These are phyloP conservation scores for Platorchestia sp. DNA, from an alignment of 1,140 invertebrate genomes.

Conservation along the genomic window DNA sequence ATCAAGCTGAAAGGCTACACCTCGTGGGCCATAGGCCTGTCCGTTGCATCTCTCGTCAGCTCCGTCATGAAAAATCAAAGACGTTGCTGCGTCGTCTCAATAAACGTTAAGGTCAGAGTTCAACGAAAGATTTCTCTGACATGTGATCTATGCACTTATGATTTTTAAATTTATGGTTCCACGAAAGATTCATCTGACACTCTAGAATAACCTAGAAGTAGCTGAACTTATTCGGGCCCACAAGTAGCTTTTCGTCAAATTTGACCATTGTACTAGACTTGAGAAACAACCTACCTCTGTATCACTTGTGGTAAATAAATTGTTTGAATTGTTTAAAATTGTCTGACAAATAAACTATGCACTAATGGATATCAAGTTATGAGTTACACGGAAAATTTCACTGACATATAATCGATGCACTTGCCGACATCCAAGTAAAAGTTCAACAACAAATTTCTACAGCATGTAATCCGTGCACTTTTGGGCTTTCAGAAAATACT, in stretches of 20 bases:
- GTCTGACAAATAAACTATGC: neutral
- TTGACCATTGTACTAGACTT: too few species aligned
- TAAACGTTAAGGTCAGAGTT: conserved; percentile 57
- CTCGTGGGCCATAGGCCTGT: conserved; percentile 71
- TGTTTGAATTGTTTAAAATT: too few species aligned
- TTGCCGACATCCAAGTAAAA: too few species aligned
- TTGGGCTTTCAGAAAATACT: too few species aligned
- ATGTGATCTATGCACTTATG: neutral
- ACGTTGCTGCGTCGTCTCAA: conserved; percentile 61
- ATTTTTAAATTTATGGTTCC: neutral
- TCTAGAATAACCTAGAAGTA: neutral
- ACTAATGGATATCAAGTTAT: too few species aligned
- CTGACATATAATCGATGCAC: too few species aligned
- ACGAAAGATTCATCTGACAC: neutral
- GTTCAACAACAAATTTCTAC: too few species aligned
- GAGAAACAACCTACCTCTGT: too few species aligned
- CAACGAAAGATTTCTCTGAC: neutral
- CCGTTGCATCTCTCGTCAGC: conserved; percentile 59
- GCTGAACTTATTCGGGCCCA: neutral
- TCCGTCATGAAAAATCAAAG: conserved; percentile 63
- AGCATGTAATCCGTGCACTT: too few species aligned
- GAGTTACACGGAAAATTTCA: too few species aligned
- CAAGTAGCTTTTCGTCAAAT: neutral
- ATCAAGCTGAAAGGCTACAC: conserved; percentile 72
- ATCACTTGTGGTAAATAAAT: too few species aligned